A percentile compares a stretch with the other conserved stretches of the same genome.
Evolutionary conservation across 2,113 vertebrate genomes (phyloP).

Genomic region (Caranx melampygus): DNA sequence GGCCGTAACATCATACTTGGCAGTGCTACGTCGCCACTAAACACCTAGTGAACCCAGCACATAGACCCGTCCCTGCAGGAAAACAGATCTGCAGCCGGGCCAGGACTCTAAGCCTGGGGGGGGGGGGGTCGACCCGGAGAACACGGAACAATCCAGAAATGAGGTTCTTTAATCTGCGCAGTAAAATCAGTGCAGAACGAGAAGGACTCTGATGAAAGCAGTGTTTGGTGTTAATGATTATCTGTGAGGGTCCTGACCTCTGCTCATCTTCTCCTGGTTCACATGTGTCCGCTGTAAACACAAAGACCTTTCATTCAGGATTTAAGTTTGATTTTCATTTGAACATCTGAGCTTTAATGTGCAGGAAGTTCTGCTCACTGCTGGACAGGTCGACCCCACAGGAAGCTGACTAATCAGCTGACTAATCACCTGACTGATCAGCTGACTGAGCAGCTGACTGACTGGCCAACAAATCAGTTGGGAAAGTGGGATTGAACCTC

Average conservation of each 20-base stretch:
- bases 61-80: slow-evolving; percentile 68
- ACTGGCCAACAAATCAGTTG: too few species aligned
- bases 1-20: slow-evolving; percentile 85
- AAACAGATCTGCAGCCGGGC: slow-evolving; percentile 64
- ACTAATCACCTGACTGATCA: slow-evolving; percentile 18
- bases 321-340: too few species aligned
- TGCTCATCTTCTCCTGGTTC: too few species aligned
- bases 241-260: too few species aligned
- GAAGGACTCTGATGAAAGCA: too few species aligned
- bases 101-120: slow-evolving; percentile 36
- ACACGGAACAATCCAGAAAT: background rate
- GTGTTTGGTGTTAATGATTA: too few species aligned
- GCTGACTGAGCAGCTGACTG: too few species aligned
- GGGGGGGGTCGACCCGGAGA: slow-evolving; percentile 26
- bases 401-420: slow-evolving; percentile 26
- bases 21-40: slow-evolving; percentile 74
- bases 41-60: slow-evolving; percentile 81
- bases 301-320: too few species aligned
- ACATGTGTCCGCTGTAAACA: too few species aligned
- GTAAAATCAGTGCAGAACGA: background rate
- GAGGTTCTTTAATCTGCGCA: background rate
- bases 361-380: too few species aligned
- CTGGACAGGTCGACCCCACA: background rate
- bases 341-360: too few species aligned
- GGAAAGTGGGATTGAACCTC: too few species aligned